Evolutionary conservation across 2,113 vertebrate species (phyloP).

Genomic region (Apteryx mantelli): DNA sequence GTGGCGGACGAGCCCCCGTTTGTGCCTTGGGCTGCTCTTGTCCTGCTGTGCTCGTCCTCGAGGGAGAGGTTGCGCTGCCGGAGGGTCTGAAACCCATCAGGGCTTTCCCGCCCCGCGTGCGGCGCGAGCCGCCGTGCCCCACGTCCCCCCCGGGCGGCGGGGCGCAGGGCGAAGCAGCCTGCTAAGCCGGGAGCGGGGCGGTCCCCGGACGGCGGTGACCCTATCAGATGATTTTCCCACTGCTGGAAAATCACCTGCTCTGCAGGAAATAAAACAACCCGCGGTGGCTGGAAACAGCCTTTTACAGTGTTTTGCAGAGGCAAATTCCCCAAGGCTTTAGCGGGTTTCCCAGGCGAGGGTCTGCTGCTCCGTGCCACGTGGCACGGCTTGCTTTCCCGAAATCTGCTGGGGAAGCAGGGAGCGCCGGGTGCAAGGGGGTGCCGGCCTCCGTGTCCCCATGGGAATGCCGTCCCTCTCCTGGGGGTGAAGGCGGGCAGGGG

Average conservation of each 20-base stretch:
- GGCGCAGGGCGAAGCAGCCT: neutral
- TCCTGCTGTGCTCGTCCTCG: neutral
- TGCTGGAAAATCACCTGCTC: neutral
- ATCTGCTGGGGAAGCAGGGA: neutral
- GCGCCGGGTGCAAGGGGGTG: neutral
- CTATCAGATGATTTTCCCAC: too few relatives aligned
- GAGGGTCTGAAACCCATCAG: too few relatives aligned
- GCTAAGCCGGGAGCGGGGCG: neutral
- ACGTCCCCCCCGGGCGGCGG: neutral
- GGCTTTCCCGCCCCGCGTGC: neutral
- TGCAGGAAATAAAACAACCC: neutral
- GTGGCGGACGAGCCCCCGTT: rapidly evolving
- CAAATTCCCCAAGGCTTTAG: neutral
- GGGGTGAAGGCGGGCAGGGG: rapidly evolving
- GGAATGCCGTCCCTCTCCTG: neutral
- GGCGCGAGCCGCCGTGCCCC: rapidly evolving
- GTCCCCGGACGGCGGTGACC: neutral
- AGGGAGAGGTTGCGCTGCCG: neutral
- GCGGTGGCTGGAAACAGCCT: neutral
- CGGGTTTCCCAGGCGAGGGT: neutral
- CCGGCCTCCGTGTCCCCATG: neutral
- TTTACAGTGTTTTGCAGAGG: neutral
- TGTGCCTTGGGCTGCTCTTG: neutral
- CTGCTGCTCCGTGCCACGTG: too few relatives aligned
- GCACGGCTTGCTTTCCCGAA: too few relatives aligned